Evolutionary conservation across 2,113 vertebrate genomes (phyloP).

Genomic region (Osmerus eperlanus): DNA sequence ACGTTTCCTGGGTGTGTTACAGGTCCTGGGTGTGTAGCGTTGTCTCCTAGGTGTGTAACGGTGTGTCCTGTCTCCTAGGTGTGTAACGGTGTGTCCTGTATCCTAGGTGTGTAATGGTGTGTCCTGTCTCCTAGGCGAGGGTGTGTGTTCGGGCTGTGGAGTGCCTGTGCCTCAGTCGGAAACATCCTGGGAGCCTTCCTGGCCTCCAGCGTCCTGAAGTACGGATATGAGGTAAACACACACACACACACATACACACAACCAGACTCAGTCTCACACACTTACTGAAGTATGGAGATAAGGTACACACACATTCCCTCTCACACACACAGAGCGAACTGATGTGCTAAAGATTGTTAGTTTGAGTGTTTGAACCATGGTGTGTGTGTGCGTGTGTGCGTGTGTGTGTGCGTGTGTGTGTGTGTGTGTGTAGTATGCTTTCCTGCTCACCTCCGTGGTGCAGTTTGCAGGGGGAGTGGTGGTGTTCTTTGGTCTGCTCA

Average conservation of each 20-base stretch:
- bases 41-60: neutral
- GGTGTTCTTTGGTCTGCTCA: conserved; percentile 92
- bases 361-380: neutral
- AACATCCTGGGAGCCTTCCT: conserved; percentile 95
- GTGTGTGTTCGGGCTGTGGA: conserved; percentile 95
- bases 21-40: neutral
- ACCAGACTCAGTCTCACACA: neutral
- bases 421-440: conserved; percentile 82
- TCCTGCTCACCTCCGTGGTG: conserved; percentile 91
- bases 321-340: neutral
- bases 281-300: neutral
- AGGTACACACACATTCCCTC: neutral
- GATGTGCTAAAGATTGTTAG: neutral
- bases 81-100: neutral
- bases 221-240: conserved; percentile 87
- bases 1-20: conserved; percentile 54
- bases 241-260: conserved; percentile 8
- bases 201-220: conserved; percentile 89
- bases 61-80: conserved; percentile 57
- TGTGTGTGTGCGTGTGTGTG: conserved; percentile 28
- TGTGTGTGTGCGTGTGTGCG: too few species aligned
- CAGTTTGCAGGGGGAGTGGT: conserved; percentile 94
- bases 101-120: neutral
- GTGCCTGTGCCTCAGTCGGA: conserved; percentile 93
- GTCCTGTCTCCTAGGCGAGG: conserved; percentile 76